Base-by-base conservation (phyloP, 2,797 vertebrate genomes). In the Tokudaia tokunoshimensis region DNA sequence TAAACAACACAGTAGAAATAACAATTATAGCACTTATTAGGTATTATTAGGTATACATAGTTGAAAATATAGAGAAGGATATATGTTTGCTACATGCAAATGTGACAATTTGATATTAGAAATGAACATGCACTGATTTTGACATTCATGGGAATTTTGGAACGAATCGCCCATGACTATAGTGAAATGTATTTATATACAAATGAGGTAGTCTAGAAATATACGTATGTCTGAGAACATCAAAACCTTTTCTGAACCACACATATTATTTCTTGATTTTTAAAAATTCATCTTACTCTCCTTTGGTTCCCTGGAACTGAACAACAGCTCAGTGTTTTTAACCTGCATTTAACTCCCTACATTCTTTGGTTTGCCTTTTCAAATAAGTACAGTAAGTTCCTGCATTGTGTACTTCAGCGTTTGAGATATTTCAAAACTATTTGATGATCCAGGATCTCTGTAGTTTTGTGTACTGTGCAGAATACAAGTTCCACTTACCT, bases 341-440 rank as follows among this genome's bases (percentile, higher is more conserved):
- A 97, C 97, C 98, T 97, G 92, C 84, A 92, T 97, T 89, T 96
- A 96, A 97, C 92, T 97, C 94, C 85, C 96, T 97, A 59, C 96
- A 95, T 97, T 97, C 89, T 72, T 89, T 72, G 94, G 75, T 95
- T 98, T 95, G 95, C 98, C 97, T 98, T 94, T 96, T 61, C 55
- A 90, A 98, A 96, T 63, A 96, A 97, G 96, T 72, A n/a, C 37
- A 82, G 47, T 85, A 95, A 96, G 82, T 96, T 98, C 94, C 91
- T 97, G 94, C 87, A 47, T 94, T 96, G 34, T 70, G 81, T 91
- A 44, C 94, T 96, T 91, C 59, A 67, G 2, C 15, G 31, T 89
- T 41, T 41, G 41, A 41, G 86, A 24, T 70, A 89, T 91, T 96
- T 78, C n/a, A 79, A 86, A 96, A 91, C 31, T 52, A 94, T 91